Evolutionary conservation across 2,113 vertebrate species (phyloP).

Genomic region (Vanacampus margaritifer): DNA sequence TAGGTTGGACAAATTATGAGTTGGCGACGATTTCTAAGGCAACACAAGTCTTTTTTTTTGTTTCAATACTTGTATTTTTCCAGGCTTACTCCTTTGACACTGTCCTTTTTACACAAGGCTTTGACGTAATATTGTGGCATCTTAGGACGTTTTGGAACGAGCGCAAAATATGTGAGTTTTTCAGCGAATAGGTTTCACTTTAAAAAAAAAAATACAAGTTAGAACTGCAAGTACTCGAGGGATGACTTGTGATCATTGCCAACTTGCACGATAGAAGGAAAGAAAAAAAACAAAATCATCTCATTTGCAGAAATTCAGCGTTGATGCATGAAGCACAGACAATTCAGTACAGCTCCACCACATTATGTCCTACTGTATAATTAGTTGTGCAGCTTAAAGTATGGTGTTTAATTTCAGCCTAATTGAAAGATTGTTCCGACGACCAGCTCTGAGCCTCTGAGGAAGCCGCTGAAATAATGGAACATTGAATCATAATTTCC

Average conservation of each 20-base stretch:
- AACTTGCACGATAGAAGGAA: neutral
- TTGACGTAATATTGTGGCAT: too few species aligned
- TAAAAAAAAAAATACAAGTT: neutral
- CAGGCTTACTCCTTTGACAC: too few species aligned
- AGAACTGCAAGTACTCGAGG: neutral
- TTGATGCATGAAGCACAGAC: neutral
- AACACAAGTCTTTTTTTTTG: too few species aligned
- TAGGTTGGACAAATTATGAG: neutral
- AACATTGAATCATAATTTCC: conserved; percentile 53
- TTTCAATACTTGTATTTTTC: too few species aligned
- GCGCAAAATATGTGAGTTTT: too few species aligned
- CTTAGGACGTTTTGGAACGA: too few species aligned
- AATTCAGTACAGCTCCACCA: conserved; percentile 13
- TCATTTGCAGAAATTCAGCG: neutral
- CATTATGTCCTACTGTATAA: conserved; percentile 30
- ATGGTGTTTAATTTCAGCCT: conserved; percentile 53
- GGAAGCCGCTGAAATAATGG: conserved; percentile 58
- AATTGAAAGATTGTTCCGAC: conserved; percentile 48
- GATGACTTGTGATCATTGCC: neutral
- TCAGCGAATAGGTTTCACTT: too few species aligned
- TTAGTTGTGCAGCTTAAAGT: conserved; percentile 36
- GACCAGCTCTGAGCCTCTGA: conserved; percentile 37
- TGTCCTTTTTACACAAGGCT: too few species aligned
- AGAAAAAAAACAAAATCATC: neutral
- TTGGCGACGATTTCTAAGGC: neutral